Conservation (phyloP, 2,113 vertebrate species). For the Asarcornis scutulata region DNA sequence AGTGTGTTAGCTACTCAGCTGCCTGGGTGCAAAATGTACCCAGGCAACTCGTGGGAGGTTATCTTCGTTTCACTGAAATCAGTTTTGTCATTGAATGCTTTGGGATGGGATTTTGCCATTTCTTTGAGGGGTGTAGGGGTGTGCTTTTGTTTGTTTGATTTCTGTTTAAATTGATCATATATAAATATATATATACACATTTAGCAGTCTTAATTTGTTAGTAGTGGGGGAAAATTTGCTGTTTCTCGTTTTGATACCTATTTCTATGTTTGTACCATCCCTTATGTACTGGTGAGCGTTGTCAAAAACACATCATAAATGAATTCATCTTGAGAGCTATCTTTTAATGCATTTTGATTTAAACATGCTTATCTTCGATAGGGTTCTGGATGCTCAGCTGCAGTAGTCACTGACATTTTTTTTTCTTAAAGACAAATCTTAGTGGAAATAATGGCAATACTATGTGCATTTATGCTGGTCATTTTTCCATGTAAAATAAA, state of each 20-base stretch:
- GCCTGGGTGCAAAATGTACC: fast-evolving
- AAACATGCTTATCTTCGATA: not conserved
- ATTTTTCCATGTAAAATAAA: not conserved
- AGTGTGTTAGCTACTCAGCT: not conserved
- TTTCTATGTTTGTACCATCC: not conserved
- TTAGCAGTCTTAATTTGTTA: not conserved
- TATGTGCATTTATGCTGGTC: not conserved
- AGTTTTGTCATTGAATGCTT: not conserved
- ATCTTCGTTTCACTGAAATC: not conserved
- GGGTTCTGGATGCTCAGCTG: not conserved
- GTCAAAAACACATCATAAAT: not conserved
- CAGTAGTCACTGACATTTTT: not conserved
- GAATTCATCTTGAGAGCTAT: not conserved
- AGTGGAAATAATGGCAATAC: not conserved
- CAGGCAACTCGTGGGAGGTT: not conserved
- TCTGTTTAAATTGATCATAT: not conserved
- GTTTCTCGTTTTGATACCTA: not conserved
- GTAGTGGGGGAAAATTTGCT: not conserved
- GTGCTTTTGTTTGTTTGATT: not conserved
- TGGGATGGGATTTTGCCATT: not conserved
- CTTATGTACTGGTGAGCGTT: not conserved
- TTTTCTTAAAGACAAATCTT: not conserved
- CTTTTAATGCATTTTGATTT: not conserved
- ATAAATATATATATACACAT: not conserved
- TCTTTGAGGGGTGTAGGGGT: not conserved